A percentile compares a stretch with the other conserved stretches of the same genome.
These are phyloP conservation scores for Spondyliosoma cantharus DNA, from an alignment of 2,797 vertebrate genomes.

Conservation along the genomic window DNA sequence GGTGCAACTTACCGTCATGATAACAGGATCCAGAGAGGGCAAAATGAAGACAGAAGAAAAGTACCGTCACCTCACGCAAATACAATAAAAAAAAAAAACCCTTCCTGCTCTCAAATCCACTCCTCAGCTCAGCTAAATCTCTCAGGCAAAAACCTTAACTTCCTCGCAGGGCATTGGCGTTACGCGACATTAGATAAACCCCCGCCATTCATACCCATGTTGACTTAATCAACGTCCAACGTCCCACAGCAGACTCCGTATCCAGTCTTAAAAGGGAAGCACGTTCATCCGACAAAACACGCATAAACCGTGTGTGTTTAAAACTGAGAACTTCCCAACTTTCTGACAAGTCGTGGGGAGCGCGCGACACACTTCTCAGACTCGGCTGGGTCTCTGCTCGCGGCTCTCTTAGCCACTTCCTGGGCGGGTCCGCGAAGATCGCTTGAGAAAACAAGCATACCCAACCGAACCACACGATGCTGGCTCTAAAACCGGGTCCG, in stretches of 20 bases:
- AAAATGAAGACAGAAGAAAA: constrained; percentile 45
- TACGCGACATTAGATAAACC: constrained; percentile 51
- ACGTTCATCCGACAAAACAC: background rate
- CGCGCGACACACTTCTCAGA: background rate
- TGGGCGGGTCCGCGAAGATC: constrained; percentile 81
- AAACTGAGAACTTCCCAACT: constrained; percentile 17
- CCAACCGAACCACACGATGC: constrained; percentile 13
- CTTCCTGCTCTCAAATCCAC: background rate
- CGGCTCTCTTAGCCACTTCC: constrained; percentile 72
- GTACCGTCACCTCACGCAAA: constrained; percentile 34
- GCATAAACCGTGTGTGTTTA: rapidly evolving
- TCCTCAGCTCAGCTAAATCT: constrained; percentile 18
- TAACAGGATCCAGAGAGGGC: constrained; percentile 69
- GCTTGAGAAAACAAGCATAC: constrained; percentile 63
- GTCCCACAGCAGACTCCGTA: background rate
- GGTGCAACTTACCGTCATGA: constrained; percentile 84
- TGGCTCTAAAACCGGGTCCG: background rate
- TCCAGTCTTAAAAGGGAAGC: background rate
- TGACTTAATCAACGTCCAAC: constrained; percentile 18
- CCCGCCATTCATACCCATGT: constrained; percentile 73
- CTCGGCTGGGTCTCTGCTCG: constrained; percentile 14
- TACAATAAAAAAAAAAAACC: background rate
- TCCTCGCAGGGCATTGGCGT: constrained; percentile 28
- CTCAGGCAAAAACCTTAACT: constrained; percentile 34
- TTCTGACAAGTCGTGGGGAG: constrained; percentile 16